phyloP scores from a whole-genome alignment of 2,113 vertebrate genomes.

The Sylvietta virens region DNA sequence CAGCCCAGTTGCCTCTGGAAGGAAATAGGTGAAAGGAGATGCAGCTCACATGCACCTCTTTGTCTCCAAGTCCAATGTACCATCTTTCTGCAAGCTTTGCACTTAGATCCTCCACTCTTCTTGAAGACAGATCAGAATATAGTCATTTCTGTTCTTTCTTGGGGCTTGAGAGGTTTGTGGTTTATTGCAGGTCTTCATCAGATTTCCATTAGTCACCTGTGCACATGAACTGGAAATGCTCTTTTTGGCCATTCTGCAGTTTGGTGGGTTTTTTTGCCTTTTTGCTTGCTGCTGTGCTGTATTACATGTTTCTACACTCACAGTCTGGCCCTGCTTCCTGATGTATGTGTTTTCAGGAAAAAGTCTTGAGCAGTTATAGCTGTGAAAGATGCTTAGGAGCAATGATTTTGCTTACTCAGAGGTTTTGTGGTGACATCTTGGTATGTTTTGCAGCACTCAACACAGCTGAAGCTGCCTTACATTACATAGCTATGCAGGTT shows the following conservation, averaged over 20 bases:
- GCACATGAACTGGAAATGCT: background rate
- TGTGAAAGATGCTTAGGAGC: background rate
- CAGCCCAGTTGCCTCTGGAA: background rate
- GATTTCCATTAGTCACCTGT: background rate
- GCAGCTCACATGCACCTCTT: background rate
- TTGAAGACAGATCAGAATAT: background rate
- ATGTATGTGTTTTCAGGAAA: background rate
- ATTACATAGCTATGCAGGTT: background rate
- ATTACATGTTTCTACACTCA: background rate
- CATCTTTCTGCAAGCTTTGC: background rate
- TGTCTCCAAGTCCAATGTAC: background rate
- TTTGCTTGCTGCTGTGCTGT: background rate
- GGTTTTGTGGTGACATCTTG: background rate
- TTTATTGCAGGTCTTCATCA: fast-evolving
- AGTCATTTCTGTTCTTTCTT: background rate
- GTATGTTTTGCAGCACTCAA: background rate
- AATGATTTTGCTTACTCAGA: constrained; percentile 3
- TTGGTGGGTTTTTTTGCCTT: background rate
- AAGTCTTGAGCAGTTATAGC: background rate
- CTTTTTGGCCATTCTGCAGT: background rate
- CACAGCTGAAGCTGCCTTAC: background rate
- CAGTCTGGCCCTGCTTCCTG: background rate
- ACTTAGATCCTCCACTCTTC: background rate
- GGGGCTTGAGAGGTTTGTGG: background rate
- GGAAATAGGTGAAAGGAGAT: background rate